Base-by-base conservation (phyloP, 2,113 vertebrate species). In the Thoracochromis brauschi region DNA sequence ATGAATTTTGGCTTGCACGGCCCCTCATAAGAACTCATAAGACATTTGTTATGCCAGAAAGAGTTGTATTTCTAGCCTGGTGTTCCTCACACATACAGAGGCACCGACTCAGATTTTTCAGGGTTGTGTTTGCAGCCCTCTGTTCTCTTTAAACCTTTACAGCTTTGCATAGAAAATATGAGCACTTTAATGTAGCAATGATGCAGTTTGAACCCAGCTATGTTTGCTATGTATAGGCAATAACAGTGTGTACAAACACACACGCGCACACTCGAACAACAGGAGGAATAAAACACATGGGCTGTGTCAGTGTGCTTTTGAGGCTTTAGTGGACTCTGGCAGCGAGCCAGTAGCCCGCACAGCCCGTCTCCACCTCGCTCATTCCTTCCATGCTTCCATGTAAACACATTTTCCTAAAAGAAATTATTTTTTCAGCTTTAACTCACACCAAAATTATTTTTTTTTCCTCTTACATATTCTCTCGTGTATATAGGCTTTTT, bases 301-400 rank as follows among this genome's bases (percentile, higher is more conserved):
- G 40, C 40, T 81, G 87, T 47, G n/a, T 87, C 40, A 91, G 26
- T 55, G n/a, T 7, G n/a, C 53, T 85, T 91, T 87, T 35, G 33
- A 83, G 82, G 31, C 47, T 71, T 91, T 58, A 92, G 84, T 81
- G 90, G 86, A 85, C 47, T 88, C 91, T 91, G 83, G 33, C 85
- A 1, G 4, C 8, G 35, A 53, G n/a, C 53, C 75, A 47, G 40
- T 26, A 42, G 21, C 0, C 5, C n/a, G 2, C 68, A 26, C 35
- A 73, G 38, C 19, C 9, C 51, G 4, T 38, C 38, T 49, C 68
- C 80, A 26, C 3, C 17, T 4, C 21, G 16, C 12, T 40, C 84
- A 35, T 83, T 89, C 84, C 85, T 88, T 91, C 35, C 60, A 63
- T 85, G 7, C 2, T 26, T 68, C 7, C 40, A 53, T 1, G 24